These are phyloP conservation scores for Procambarus clarkii DNA, from an alignment of 1,140 invertebrate genomes.

Conservation along the genomic window DNA sequence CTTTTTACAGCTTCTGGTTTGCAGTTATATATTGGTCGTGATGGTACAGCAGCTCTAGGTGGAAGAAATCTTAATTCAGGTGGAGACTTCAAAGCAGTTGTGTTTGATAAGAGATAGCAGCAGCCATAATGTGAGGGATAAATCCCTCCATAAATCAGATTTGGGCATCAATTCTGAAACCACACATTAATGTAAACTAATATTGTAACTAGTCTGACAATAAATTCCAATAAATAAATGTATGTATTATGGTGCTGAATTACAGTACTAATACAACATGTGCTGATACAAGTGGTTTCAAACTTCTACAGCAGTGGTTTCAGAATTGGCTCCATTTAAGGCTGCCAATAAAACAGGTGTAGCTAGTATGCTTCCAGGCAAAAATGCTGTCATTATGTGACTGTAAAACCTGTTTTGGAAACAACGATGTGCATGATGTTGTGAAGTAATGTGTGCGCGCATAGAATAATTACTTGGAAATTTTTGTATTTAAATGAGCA, in stretches of 20 bases:
- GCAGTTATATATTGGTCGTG: slow-evolving; percentile 51
- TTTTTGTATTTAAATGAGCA: background rate
- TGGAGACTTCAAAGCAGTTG: slow-evolving; percentile 58
- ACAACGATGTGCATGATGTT: slow-evolving; percentile 10
- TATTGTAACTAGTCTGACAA: slow-evolving; percentile 27
- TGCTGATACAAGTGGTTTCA: slow-evolving; percentile 15
- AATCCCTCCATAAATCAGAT: background rate
- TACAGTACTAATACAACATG: background rate
- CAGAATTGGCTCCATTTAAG: slow-evolving; percentile 41
- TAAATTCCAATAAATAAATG: background rate
- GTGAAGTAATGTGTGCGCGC: background rate
- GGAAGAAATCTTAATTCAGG: slow-evolving; percentile 35
- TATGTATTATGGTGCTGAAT: background rate
- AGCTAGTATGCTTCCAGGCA: slow-evolving; percentile 37
- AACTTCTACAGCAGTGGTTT: slow-evolving; percentile 11
- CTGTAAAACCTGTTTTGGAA: background rate
- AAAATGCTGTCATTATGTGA: slow-evolving; percentile 8
- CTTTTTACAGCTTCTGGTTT: slow-evolving; percentile 51
- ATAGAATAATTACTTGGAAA: background rate
- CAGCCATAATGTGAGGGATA: slow-evolving; percentile 34
- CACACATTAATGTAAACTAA: background rate
- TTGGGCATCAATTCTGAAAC: slow-evolving; percentile 50
- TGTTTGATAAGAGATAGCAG: slow-evolving; percentile 67
- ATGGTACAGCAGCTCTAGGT: slow-evolving; percentile 56
- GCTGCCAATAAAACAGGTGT: slow-evolving; percentile 15